Evolutionary conservation across 2,113 vertebrate species (phyloP).

Genomic region (Podarcis muralis): DNA sequence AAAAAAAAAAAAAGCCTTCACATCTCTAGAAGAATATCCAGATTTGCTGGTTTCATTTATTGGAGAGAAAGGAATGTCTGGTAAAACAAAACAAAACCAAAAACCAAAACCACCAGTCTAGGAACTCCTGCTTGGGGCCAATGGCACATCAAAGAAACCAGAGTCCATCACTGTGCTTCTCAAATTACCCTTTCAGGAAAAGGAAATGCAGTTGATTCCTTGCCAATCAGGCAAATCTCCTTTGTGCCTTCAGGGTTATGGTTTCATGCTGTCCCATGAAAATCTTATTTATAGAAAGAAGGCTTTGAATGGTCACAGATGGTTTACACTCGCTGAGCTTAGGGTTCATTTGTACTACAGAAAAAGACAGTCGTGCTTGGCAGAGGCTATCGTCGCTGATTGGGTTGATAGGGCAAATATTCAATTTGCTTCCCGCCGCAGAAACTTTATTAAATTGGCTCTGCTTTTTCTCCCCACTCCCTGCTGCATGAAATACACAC

Average conservation of each 20-base stretch:
- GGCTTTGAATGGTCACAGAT: conserved; percentile 10
- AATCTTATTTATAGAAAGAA: conserved; percentile 9
- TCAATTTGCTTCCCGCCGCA: background rate
- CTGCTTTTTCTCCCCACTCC: background rate
- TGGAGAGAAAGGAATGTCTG: background rate
- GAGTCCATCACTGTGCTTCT: background rate
- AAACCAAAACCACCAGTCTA: background rate
- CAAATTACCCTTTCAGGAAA: conserved; percentile 7
- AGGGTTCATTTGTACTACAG: background rate
- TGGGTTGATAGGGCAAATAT: background rate
- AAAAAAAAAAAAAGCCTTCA: too few species aligned
- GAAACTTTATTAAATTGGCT: background rate
- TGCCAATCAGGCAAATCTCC: conserved; percentile 28
- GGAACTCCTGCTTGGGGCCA: background rate
- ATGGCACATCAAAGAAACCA: background rate
- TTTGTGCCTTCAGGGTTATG: background rate
- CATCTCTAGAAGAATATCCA: too few species aligned
- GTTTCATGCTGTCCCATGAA: conserved; percentile 5
- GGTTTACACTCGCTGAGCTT: background rate
- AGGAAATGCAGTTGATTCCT: conserved; percentile 16
- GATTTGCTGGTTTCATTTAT: background rate
- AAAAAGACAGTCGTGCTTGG: background rate
- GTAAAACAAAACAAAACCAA: too few species aligned
- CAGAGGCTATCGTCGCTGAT: background rate
- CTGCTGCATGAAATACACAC: background rate